Percentiles rank a stretch among this genome's conserved stretches.
Conservation (phyloP, 1,140 invertebrate species). For the Pseudomyrmex gracilis region DNA sequence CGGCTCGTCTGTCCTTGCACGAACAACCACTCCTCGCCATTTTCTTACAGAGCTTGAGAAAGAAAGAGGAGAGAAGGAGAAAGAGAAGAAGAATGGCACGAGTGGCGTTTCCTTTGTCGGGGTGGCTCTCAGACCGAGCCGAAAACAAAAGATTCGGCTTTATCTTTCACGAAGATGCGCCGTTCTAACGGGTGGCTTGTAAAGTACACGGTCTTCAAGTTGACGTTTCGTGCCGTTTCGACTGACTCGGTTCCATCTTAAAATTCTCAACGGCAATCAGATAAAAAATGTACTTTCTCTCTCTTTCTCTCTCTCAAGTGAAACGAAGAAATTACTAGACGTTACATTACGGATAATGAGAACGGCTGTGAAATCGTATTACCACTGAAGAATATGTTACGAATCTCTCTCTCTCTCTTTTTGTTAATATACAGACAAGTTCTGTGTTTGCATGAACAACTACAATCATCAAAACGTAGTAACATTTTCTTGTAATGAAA, state of each 20-base stretch:
- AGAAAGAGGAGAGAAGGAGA: slow-evolving; percentile 6
- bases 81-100: slow-evolving; percentile 18
- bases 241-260: slow-evolving; percentile 4
- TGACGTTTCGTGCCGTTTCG: slow-evolving; percentile 2
- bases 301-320: slow-evolving; percentile 25
- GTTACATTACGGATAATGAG: slow-evolving; percentile 8
- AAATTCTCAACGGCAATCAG: neutral
- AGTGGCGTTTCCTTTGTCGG: slow-evolving; percentile 49
- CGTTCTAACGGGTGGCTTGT: neutral
- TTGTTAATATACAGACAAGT: neutral
- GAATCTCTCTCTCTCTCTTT: too few species aligned
- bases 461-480: too few species aligned
- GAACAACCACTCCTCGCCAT: slow-evolving; percentile 43
- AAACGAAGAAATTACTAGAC: neutral
- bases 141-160: slow-evolving; percentile 78
- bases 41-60: neutral
- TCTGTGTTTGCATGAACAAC: too few species aligned
- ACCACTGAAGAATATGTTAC: neutral
- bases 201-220: slow-evolving; percentile 15
- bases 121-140: slow-evolving; percentile 58
- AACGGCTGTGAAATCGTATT: slow-evolving; percentile 8
- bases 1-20: slow-evolving; percentile 15
- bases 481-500: too few species aligned
- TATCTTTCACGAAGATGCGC: slow-evolving; percentile 68
- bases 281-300: slow-evolving; percentile 4